phyloP scores from a whole-genome alignment of 1,140 invertebrate genomes.

The Drosophila fuyamai region DNA sequence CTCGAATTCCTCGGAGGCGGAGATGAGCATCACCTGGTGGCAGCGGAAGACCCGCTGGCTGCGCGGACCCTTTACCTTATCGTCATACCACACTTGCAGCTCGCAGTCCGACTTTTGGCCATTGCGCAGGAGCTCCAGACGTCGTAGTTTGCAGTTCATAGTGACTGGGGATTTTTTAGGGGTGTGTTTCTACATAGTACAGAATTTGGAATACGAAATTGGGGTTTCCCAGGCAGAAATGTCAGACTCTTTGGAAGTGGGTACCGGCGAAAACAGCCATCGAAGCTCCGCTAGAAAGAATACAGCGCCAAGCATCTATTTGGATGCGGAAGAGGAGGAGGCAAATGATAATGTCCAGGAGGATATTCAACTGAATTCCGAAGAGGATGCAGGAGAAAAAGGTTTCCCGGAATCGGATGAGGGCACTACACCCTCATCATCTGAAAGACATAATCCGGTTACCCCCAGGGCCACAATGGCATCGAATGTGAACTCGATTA shows the following conservation, averaged over 20 bases:
- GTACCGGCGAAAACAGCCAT: neutral
- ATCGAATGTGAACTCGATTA: neutral
- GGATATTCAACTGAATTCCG: no score
- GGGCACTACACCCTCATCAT: no score
- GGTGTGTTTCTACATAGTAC: neutral
- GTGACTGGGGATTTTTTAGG: conserved; percentile 29
- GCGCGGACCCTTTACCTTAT: neutral
- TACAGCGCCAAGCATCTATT: neutral
- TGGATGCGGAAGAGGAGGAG: neutral
- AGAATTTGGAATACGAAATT: conserved; percentile 22
- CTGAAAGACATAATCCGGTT: no score
- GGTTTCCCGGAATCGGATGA: no score
- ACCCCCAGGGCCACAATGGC: neutral
- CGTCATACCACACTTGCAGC: conserved; percentile 42
- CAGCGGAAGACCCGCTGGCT: conserved; percentile 40
- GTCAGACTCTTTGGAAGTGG: conserved; percentile 18
- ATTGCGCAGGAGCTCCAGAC: conserved; percentile 52
- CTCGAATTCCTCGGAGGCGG: conserved; percentile 59
- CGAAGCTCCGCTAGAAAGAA: neutral
- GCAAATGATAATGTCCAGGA: neutral
- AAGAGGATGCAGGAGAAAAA: neutral
- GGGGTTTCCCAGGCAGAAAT: conserved; percentile 8
- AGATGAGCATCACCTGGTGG: conserved; percentile 52
- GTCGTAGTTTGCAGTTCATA: conserved; percentile 65
- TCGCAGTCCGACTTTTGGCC: conserved; percentile 60